These are phyloP conservation scores for Anableps anableps DNA, from an alignment of 2,797 vertebrate species.

Conservation along the genomic window DNA sequence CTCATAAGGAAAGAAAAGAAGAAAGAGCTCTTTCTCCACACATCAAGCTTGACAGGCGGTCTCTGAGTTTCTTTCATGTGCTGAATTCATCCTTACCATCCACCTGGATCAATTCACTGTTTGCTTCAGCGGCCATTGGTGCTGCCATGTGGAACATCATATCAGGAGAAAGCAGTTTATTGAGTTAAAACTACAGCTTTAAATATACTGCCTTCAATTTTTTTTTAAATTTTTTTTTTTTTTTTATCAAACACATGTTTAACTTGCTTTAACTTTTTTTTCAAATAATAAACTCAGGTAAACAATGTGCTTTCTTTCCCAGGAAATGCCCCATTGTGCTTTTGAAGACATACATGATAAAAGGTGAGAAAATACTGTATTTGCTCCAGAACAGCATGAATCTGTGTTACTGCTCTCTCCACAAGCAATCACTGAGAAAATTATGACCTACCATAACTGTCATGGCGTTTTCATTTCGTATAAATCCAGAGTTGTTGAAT, in stretches of 20 bases:
- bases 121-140: conserved; percentile 78
- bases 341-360: conserved; percentile 36
- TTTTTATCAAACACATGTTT: conserved; percentile 4
- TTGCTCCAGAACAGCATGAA: not conserved
- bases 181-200: conserved; percentile 32
- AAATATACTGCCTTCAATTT: conserved; percentile 26
- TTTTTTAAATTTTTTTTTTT: not conserved
- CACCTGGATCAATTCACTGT: conserved; percentile 84
- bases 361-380: conserved; percentile 71
- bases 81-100: conserved; percentile 80
- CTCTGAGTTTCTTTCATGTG: conserved; percentile 77
- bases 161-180: conserved; percentile 36
- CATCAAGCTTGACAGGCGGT: conserved; percentile 74
- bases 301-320: conserved; percentile 46
- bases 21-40: conserved; percentile 81
- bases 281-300: conserved; percentile 15
- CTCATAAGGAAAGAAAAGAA: conserved; percentile 69
- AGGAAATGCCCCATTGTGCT: conserved; percentile 69
- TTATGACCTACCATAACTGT: conserved; percentile 25
- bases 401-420: not conserved
- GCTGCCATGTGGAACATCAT: conserved; percentile 38
- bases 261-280: not conserved
- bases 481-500: not conserved
- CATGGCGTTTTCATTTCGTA: not conserved
- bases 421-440: conserved; percentile 25